Evolutionary conservation across 2,888 invertebrate genomes (phyloP).

Genomic region (Smittia aterrima): DNA sequence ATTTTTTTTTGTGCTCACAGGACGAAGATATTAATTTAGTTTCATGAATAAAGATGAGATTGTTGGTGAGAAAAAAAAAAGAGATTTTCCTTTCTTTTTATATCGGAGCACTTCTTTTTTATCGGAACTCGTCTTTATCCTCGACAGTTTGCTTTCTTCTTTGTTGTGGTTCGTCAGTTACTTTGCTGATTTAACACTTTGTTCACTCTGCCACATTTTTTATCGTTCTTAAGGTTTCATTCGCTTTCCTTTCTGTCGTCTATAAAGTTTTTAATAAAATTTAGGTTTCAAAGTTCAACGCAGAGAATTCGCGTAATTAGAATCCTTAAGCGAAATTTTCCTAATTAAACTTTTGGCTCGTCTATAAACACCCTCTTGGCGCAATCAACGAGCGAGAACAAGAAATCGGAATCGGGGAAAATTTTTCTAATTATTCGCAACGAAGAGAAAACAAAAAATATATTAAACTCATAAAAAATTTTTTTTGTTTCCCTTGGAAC

Average conservation of each 20-base stretch:
- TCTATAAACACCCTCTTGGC: conserved; percentile 21
- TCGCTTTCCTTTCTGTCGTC: background rate
- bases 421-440: background rate
- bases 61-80: background rate
- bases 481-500: background rate
- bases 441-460: background rate
- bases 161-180: background rate
- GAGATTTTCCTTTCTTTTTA: background rate
- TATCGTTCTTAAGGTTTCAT: background rate
- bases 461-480: background rate
- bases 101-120: background rate
- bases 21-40: background rate
- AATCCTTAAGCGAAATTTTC: background rate
- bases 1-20: background rate
- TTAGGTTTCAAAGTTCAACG: too few species aligned
- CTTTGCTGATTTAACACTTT: conserved; percentile 20
- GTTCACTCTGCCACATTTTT: background rate
- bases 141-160: background rate
- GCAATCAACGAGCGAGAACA: background rate
- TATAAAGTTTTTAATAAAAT: too few species aligned
- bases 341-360: conserved; percentile 1
- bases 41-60: conserved; percentile 16
- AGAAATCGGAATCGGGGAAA: too few species aligned
- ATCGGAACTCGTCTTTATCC: background rate
- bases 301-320: background rate